phyloP scores from a whole-genome alignment of 2,797 vertebrate species.

The Austrolebias charrua region DNA sequence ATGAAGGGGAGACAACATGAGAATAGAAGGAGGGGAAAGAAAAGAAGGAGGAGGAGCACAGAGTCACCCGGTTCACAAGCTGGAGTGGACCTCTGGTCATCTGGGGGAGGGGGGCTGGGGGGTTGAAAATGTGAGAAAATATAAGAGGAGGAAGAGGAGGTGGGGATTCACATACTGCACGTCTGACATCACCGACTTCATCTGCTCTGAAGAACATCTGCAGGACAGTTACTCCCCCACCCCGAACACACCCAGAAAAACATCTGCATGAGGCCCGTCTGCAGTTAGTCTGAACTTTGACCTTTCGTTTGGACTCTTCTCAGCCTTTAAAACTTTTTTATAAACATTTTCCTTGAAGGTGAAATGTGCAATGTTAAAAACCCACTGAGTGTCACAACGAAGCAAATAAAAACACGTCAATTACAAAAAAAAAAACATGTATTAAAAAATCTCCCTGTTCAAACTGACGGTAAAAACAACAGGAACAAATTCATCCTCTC shows the following conservation, averaged over 20 bases:
- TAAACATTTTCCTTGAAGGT: too few species aligned
- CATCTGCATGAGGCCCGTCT: neutral
- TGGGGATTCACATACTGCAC: conserved; percentile 70
- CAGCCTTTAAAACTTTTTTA: too few species aligned
- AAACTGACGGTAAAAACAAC: too few species aligned
- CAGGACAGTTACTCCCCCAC: conserved; percentile 42
- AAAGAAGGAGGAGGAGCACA: conserved; percentile 48
- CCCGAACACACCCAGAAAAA: conserved; percentile 1
- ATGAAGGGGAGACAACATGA: conserved; percentile 30
- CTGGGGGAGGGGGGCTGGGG: conserved; percentile 31
- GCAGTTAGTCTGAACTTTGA: conserved; percentile 8
- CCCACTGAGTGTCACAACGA: too few species aligned
- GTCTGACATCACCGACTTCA: conserved; percentile 76
- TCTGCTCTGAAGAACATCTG: conserved; percentile 68
- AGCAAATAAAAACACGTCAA: too few species aligned
- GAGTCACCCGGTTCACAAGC: conserved; percentile 35
- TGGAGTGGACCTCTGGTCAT: conserved; percentile 22
- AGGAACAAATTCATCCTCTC: too few species aligned
- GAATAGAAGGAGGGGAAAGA: conserved; percentile 1
- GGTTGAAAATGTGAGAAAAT: conserved; percentile 54
- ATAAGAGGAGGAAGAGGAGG: conserved; percentile 24
- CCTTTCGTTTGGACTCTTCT: too few species aligned
- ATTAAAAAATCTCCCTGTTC: too few species aligned
- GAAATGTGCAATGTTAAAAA: too few species aligned
- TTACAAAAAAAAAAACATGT: too few species aligned